phyloP scores from a whole-genome alignment of 2,113 vertebrate genomes.

The Periophthalmodon schlosseri region DNA sequence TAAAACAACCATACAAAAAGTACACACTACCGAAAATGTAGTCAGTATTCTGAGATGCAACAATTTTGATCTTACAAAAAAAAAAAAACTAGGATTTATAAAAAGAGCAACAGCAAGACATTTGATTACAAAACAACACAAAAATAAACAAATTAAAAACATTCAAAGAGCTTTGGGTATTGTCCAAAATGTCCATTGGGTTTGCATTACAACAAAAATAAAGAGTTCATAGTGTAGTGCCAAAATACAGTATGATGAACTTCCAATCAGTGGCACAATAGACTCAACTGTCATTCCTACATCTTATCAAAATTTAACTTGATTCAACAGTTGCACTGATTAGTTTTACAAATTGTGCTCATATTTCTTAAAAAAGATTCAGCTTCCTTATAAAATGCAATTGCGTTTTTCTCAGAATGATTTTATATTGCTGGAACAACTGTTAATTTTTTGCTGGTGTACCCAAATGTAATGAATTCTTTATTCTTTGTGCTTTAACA shows the following conservation, averaged over 20 bases:
- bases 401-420: background rate
- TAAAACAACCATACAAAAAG: conserved; percentile 36
- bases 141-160: background rate
- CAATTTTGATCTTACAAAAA: background rate
- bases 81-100: background rate
- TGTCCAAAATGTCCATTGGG: background rate
- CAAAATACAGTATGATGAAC: background rate
- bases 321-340: background rate
- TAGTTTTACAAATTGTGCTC: background rate
- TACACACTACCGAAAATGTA: conserved; percentile 21
- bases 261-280: conserved; percentile 16
- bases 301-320: background rate
- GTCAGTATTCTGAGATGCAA: background rate
- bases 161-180: background rate
- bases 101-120: conserved; percentile 1
- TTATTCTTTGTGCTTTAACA: conserved; percentile 52
- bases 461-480: conserved; percentile 48
- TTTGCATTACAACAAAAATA: background rate
- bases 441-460: conserved; percentile 46
- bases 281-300: background rate
- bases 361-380: background rate
- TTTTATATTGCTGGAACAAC: background rate
- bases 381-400: conserved; percentile 22
- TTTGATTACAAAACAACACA: background rate
- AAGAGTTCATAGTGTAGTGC: background rate